These are phyloP conservation scores for Adoxophyes honmai DNA, from an alignment of 1,140 invertebrate genomes.

Conservation along the genomic window DNA sequence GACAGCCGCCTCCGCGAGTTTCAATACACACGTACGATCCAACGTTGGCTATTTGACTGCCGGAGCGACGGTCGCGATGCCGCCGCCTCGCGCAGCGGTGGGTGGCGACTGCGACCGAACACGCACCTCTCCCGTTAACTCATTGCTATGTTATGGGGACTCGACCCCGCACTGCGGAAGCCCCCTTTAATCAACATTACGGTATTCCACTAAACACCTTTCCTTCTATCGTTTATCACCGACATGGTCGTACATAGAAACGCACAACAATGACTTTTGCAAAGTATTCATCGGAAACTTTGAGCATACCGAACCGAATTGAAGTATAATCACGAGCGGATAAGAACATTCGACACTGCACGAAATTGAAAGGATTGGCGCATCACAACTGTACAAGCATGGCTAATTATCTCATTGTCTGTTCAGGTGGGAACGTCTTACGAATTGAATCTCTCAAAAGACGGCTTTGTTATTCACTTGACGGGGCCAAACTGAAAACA, in stretches of 20 bases:
- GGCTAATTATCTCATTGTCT: conserved; percentile 30
- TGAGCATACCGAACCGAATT: background rate
- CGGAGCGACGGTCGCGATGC: conserved; percentile 37
- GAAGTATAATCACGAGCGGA: background rate
- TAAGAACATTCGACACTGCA: conserved; percentile 6
- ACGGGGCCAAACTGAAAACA: conserved; percentile 51
- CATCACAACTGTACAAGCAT: conserved; percentile 1
- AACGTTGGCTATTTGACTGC: conserved; percentile 64
- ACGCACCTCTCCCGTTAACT: conserved; percentile 72
- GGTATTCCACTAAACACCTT: conserved; percentile 32
- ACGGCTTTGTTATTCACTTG: conserved; percentile 39
- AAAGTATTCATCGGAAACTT: background rate
- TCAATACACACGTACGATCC: conserved; percentile 50
- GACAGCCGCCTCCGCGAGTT: conserved; percentile 44
- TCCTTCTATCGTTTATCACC: conserved; percentile 18
- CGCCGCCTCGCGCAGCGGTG: conserved; percentile 57
- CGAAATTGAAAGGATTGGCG: background rate
- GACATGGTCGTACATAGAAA: conserved; percentile 17
- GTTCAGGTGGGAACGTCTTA: conserved; percentile 33
- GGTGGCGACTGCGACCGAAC: conserved; percentile 53
- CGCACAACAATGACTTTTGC: background rate
- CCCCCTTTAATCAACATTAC: conserved; percentile 47
- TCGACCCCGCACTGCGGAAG: conserved; percentile 64
- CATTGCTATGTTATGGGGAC: conserved; percentile 70
- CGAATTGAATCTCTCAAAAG: conserved; percentile 35